Evolutionary conservation across 2,888 invertebrate species (phyloP).

Genomic region (Phaonia tiefii): DNA sequence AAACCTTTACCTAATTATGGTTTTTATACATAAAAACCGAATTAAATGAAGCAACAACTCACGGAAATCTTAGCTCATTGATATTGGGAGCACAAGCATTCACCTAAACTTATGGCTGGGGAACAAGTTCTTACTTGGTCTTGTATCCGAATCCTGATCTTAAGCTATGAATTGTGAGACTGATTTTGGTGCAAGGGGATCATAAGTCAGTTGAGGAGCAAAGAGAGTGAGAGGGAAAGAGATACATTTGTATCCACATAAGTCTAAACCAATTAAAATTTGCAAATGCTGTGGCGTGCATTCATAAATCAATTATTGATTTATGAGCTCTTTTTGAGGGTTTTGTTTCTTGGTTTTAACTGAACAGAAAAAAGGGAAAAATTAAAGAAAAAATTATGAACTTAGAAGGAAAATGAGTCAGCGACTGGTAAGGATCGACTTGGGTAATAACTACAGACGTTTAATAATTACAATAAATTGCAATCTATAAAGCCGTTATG

Average conservation of each 20-base stretch:
- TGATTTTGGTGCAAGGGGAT: not conserved
- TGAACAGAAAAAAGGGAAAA: not conserved
- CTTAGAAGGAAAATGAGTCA: not conserved
- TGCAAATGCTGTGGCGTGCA: constrained; percentile 68
- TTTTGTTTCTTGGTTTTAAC: constrained; percentile 32
- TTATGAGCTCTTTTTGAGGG: constrained; percentile 67
- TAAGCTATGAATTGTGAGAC: not conserved
- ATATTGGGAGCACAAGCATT: constrained; percentile 13
- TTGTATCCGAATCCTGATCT: not conserved
- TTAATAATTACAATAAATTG: too few species aligned
- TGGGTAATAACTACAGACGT: not conserved
- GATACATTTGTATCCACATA: constrained; percentile 59
- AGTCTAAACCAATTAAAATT: constrained; percentile 68
- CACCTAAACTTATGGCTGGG: too few species aligned
- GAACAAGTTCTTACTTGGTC: constrained; percentile 15
- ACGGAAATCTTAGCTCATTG: constrained; percentile 26
- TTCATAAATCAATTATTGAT: constrained; percentile 73
- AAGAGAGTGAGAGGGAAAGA: not conserved
- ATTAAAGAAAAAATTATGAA: not conserved
- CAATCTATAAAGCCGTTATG: too few species aligned
- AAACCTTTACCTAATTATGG: constrained; percentile 64
- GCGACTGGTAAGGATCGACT: constrained; percentile 22
- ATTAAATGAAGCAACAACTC: constrained; percentile 5
- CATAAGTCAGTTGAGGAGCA: too few species aligned
- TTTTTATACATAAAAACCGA: constrained; percentile 29